Conservation (phyloP, 2,888 invertebrate species). For the Dione juno region DNA sequence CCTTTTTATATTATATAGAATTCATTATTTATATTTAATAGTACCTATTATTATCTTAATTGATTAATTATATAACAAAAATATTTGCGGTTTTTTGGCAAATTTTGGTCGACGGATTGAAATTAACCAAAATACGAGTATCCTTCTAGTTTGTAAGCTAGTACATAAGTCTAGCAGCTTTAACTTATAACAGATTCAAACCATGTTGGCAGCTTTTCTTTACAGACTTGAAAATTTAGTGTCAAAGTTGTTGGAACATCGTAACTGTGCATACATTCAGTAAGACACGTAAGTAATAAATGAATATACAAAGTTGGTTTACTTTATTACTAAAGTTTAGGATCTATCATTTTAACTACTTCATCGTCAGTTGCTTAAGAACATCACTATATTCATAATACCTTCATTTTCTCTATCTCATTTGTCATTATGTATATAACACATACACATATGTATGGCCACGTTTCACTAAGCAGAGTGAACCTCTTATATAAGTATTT, state of each 20-base stretch:
- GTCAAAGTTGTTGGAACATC: slow-evolving; percentile 47
- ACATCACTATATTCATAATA: slow-evolving; percentile 10
- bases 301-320: slow-evolving; percentile 47
- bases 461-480: too few species aligned
- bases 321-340: slow-evolving; percentile 30
- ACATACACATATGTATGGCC: too few species aligned
- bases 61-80: background rate
- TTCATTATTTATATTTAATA: background rate
- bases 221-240: slow-evolving; percentile 51
- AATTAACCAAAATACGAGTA: too few species aligned
- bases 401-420: background rate
- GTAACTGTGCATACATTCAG: slow-evolving; percentile 47
- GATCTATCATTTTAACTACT: slow-evolving; percentile 26
- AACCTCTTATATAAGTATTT: too few species aligned
- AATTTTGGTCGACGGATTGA: too few species aligned
- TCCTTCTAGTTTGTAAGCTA: too few species aligned
- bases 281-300: slow-evolving; percentile 45
- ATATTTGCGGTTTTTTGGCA: too few species aligned
- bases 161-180: background rate
- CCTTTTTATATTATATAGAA: background rate
- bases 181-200: slow-evolving; percentile 45
- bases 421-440: background rate
- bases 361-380: background rate
- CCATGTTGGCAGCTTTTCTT: slow-evolving; percentile 42
- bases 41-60: background rate